Evolutionary conservation across 2,797 vertebrate species (phyloP), one percentile per base, ranked within the genome.

Genomic region (Austrolebias charrua): DNA sequence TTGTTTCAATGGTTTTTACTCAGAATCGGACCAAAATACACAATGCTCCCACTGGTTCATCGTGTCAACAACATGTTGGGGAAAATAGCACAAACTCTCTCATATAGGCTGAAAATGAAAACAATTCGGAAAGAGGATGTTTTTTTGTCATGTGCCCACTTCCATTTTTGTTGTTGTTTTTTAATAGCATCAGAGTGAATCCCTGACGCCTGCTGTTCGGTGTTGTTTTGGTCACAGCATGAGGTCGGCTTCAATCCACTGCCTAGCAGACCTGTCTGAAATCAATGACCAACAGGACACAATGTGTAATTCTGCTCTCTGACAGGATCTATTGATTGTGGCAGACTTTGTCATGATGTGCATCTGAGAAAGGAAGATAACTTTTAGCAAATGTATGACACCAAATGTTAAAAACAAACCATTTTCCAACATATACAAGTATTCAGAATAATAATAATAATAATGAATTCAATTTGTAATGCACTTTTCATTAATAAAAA

Each of bases 241-340:
- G 85, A 11, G 78, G 62, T 63, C 85, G 52, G 47, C 55, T 78
- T 65, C 62, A 75, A 73, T 79, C 69, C 59, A 76, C 63, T 50
- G 73, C 56, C 63, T 47, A 53, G 50, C 80, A 80, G 78, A 84
- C 82, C 76, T 65, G 79, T 50, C 69, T 68, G 46, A 76, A 88
- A 88, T 88, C 82, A 82, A 82, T 82, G 81, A 71, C 75, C 73
- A 61, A 73, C 19, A 64, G 79, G 70, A 69, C 70, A 73, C 75
- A 60, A 66, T 45, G 69, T 78, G 66, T 58, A 64, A 80, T 76
- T 85, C 76, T 60, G 42, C 69, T 81, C 80, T 43, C 79, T 66
- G 72, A 72, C 9, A 1, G 59, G 38, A 55, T 52, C 11, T 38
- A 81, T 75, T 69, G 81, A 81, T 76, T 35, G 28, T 15, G 44